phyloP scores from a whole-genome alignment of 2,888 invertebrate species.

The Auanema sp. region DNA sequence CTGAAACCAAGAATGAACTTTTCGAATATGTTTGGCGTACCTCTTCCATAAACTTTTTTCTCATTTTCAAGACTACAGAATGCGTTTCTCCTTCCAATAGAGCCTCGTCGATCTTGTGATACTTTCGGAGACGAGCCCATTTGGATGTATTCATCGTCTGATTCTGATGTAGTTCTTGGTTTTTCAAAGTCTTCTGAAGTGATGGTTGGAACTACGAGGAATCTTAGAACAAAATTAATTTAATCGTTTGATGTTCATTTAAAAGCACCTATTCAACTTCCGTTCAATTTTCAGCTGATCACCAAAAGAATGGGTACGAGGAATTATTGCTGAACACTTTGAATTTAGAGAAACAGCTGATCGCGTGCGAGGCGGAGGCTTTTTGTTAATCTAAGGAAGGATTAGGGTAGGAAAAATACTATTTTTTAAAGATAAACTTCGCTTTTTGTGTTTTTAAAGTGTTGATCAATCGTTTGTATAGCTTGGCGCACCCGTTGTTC shows the following conservation, averaged over 20 bases:
- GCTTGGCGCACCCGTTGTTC: constrained; percentile 53
- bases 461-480: constrained; percentile 60
- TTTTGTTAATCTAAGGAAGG: too few species aligned
- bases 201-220: background rate
- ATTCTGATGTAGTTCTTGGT: background rate
- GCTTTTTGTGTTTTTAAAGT: constrained; percentile 46
- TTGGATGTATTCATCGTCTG: background rate
- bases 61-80: constrained; percentile 31
- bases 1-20: background rate
- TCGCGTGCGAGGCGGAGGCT: too few species aligned
- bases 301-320: too few species aligned
- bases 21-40: background rate
- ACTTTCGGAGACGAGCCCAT: too few species aligned
- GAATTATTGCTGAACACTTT: too few species aligned
- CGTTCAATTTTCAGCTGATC: background rate
- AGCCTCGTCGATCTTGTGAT: constrained; percentile 15
- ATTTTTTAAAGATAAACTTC: constrained; percentile 17
- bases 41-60: background rate
- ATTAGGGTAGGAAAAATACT: too few species aligned
- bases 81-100: constrained; percentile 31
- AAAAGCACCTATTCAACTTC: background rate
- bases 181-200: too few species aligned
- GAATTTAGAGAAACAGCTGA: too few species aligned
- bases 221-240: background rate
- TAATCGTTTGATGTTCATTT: too few species aligned